These are phyloP conservation scores for Stenolophus ochropezus DNA, from an alignment of 2,888 invertebrate genomes.

Conservation along the genomic window DNA sequence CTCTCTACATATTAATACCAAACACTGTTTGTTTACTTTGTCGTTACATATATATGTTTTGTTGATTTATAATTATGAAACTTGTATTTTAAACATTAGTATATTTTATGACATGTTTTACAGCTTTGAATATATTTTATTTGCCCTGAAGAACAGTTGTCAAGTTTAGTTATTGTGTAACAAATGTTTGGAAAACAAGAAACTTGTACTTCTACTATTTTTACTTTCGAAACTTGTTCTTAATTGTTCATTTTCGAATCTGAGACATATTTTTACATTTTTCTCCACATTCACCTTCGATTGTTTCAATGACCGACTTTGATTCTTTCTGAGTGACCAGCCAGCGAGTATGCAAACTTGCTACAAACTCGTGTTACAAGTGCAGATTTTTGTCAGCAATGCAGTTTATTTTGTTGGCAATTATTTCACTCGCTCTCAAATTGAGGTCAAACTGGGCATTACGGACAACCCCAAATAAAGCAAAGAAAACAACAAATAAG, in stretches of 20 bases:
- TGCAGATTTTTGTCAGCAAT: conserved; percentile 4
- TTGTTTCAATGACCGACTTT: conserved; percentile 39
- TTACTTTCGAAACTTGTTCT: not conserved
- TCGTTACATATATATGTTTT: no score
- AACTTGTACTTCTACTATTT: not conserved
- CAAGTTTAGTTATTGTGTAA: not conserved
- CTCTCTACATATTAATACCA: no score
- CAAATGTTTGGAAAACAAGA: not conserved
- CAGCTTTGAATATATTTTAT: no score
- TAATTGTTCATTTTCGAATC: not conserved
- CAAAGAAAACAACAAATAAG: conserved; percentile 7
- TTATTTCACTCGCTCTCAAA: conserved; percentile 18
- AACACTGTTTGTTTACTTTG: no score
- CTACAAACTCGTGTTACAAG: not conserved
- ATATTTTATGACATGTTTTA: no score
- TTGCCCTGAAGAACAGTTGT: not conserved
- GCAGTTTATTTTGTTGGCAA: conserved; percentile 11
- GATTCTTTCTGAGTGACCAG: not conserved
- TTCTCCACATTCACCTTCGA: conserved; percentile 27
- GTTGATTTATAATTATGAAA: no score
- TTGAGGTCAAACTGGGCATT: conserved; percentile 22
- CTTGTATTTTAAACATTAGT: no score
- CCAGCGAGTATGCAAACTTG: conserved; percentile 33
- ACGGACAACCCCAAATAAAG: not conserved
- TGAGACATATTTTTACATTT: not conserved